Percentiles rank a stretch among this genome's conserved stretches.
These are phyloP conservation scores for Clinocottus analis DNA, from an alignment of 2,113 vertebrate species.

Conservation along the genomic window DNA sequence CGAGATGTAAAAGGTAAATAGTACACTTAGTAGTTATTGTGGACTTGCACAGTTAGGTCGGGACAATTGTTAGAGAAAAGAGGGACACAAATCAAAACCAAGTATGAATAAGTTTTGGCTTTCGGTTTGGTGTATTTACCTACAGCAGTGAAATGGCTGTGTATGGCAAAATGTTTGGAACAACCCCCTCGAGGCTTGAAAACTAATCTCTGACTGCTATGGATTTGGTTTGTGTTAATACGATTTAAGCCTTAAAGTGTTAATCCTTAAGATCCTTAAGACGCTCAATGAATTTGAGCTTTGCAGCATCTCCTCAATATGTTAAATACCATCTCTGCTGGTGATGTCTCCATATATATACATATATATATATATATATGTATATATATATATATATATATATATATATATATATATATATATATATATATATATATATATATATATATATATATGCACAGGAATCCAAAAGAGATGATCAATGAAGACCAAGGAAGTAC, in stretches of 20 bases:
- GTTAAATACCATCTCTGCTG: constrained; percentile 50
- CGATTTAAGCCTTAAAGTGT: constrained; percentile 66
- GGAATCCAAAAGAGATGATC: constrained; percentile 10
- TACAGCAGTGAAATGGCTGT: constrained; percentile 36
- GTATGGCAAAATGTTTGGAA: constrained; percentile 49
- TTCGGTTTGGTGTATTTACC: constrained; percentile 15
- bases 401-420: too few species aligned
- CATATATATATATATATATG: too few species aligned
- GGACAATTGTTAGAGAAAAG: not conserved
- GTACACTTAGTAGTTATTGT: not conserved
- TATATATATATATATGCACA: not conserved
- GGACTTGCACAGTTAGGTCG: not conserved
- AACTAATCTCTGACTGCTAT: constrained; percentile 68
- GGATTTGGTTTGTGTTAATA: constrained; percentile 68
- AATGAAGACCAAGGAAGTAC: not conserved
- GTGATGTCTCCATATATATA: not conserved
- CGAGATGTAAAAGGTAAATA: not conserved
- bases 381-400: too few species aligned
- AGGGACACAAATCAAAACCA: not conserved
- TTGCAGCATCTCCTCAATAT: constrained; percentile 49
- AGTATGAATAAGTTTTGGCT: constrained; percentile 9
- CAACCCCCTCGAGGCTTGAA: constrained; percentile 46
- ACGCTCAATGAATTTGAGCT: constrained; percentile 62
- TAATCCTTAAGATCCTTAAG: constrained; percentile 67
- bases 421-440: too few species aligned